phyloP scores from a whole-genome alignment of 2,888 invertebrate species.

The Acronicta psi region DNA sequence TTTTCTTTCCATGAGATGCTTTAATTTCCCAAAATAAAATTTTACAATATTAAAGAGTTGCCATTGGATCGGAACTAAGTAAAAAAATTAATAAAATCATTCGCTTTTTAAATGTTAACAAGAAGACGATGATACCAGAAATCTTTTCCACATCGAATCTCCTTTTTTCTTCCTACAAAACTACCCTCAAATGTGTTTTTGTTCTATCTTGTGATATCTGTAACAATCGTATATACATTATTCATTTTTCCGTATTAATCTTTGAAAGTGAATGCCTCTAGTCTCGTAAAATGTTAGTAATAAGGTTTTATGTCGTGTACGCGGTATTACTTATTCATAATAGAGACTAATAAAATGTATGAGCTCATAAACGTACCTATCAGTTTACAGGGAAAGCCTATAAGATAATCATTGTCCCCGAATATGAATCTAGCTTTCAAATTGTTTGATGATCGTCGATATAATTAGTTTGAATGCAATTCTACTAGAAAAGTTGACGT shows the following conservation, averaged over 20 bases:
- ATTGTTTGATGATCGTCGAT: no score
- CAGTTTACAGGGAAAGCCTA: no score
- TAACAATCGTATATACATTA: conserved; percentile 65
- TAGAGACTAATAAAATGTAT: conserved; percentile 35
- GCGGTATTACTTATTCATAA: conserved; percentile 43
- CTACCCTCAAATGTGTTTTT: conserved; percentile 11
- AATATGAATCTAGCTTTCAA: conserved; percentile 3
- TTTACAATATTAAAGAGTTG: no score
- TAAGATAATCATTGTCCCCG: conserved; percentile 6
- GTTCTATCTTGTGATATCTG: no score
- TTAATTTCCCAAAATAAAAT: no score
- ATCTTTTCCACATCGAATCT: conserved; percentile 4
- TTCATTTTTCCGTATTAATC: conserved; percentile 67
- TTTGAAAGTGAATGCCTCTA: conserved; percentile 32
- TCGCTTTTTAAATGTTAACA: conserved; percentile 16
- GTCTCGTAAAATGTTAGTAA: conserved; percentile 23
- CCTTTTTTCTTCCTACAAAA: conserved; percentile 12
- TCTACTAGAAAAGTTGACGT: no score
- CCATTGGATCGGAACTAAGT: no score
- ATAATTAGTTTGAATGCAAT: no score
- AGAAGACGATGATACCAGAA: conserved; percentile 16
- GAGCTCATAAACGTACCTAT: conserved; percentile 31
- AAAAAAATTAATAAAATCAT: conserved; percentile 20
- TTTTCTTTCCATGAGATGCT: no score
- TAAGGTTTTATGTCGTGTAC: conserved; percentile 38